Base-by-base conservation (phyloP, 2,888 invertebrate species). In the Phaedon cochleariae region DNA sequence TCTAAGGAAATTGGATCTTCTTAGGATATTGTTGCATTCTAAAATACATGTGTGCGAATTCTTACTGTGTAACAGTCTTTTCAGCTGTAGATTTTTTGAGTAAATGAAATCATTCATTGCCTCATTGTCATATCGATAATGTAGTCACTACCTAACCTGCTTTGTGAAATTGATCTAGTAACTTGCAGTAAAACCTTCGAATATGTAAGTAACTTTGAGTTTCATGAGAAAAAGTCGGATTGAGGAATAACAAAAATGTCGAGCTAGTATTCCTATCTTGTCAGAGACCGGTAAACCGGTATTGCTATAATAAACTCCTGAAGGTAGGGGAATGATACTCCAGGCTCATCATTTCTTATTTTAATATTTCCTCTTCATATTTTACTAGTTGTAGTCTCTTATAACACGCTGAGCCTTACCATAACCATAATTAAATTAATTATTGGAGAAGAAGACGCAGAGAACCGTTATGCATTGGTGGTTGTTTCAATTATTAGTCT, bases 271-370 rank as follows among this genome's bases (percentile, higher is more conserved):
- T 45, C 46, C 29, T 21, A 21, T 57, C 62, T 63, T 46, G 53
- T n/a, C n/a, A n/a, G n/a, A n/a, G n/a, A n/a, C n/a, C n/a, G n/a
- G n/a, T 72, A 64, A 74, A 76, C 74, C 73, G 73, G 74, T 76
- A 59, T 69, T 62, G 3, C 57, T 65, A 70, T 64, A 71, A 68
- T 67, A 66, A 68, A 72, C 65, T 70, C 70, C 71, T 31, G 62
- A 55, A 57, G 74, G 73, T 46, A 53, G 65, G 67, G 69, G 71
- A 72, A 74, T 71, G 74, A 75, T 72, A 74, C 72, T 73, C 71
- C 72, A 72, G 71, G 70, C 73, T 70, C 70, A 68, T 70, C 69
- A 62, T 61, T 48, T 54, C 6, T 53, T 54, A n/a, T 53, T 60
- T 59, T 65, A 37, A 52, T 67, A 52, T 34, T 41, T 55, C 46